Evolutionary conservation across 2,888 invertebrate species (phyloP).

Genomic region (Drosophila neonasuta): DNA sequence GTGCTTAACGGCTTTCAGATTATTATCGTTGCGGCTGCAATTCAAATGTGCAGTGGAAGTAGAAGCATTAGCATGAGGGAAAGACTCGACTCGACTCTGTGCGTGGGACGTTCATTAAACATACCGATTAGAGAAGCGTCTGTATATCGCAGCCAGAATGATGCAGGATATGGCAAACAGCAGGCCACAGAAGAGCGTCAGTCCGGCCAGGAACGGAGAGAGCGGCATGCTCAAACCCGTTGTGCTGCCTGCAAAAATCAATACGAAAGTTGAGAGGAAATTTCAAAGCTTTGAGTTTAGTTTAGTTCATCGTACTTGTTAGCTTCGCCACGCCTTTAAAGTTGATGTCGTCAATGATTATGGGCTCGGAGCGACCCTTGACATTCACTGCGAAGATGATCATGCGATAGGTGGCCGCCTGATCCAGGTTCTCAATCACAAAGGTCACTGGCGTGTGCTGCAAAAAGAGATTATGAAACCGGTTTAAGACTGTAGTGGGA

Average conservation of each 20-base stretch:
- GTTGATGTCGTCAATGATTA: conserved; percentile 91
- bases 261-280: not conserved
- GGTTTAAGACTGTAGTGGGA: not conserved
- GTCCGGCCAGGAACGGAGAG: conserved; percentile 89
- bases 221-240: conserved; percentile 85
- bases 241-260: conserved; percentile 84
- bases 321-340: conserved; percentile 93
- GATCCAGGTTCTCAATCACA: conserved; percentile 84
- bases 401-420: conserved; percentile 90
- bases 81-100: not conserved
- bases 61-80: conserved; percentile 32
- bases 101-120: conserved; percentile 49
- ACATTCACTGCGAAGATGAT: conserved; percentile 93
- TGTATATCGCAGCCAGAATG: conserved; percentile 89
- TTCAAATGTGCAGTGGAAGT: conserved; percentile 52
- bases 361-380: conserved; percentile 92
- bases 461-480: not conserved
- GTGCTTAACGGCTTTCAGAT: conserved; percentile 82
- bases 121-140: conserved; percentile 84
- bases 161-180: conserved; percentile 90
- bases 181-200: conserved; percentile 89
- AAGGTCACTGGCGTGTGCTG: conserved; percentile 81
- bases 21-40: conserved; percentile 81
- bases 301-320: conserved; percentile 85
- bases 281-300: not conserved